Evolutionary conservation across 2,888 invertebrate species (phyloP).

Genomic region (Lepetodrilus schrolli): DNA sequence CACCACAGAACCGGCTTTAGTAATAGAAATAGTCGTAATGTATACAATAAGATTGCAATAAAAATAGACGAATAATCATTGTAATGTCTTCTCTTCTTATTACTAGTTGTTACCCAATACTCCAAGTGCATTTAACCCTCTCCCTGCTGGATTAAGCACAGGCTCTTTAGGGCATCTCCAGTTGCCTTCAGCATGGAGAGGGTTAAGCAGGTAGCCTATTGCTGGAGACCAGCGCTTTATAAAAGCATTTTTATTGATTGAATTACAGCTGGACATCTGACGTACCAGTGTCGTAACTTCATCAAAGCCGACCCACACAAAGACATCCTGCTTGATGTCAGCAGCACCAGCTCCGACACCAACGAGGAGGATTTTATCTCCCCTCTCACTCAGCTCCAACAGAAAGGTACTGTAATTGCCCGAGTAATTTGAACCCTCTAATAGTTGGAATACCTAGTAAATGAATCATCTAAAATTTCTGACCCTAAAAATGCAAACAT

Average conservation of each 20-base stretch:
- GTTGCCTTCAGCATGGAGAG: too few relatives aligned
- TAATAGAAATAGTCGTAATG: not conserved
- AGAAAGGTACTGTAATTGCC: conserved; percentile 46
- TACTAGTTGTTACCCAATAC: too few relatives aligned
- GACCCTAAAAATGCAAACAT: too few relatives aligned
- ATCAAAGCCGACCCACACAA: conserved; percentile 94
- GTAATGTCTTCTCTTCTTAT: not conserved
- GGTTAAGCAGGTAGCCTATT: too few relatives aligned
- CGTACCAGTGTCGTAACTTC: conserved; percentile 96
- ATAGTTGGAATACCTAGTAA: too few relatives aligned
- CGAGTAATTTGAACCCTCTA: too few relatives aligned
- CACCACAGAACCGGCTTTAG: too few relatives aligned
- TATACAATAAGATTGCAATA: not conserved
- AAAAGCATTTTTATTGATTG: not conserved
- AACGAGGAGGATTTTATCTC: conserved; percentile 80
- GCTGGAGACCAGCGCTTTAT: too few relatives aligned
- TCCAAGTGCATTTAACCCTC: too few relatives aligned
- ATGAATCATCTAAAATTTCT: too few relatives aligned
- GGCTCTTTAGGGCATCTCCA: too few relatives aligned
- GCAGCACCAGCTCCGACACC: conserved; percentile 93
- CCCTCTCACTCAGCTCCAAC: conserved; percentile 62
- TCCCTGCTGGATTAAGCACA: too few relatives aligned
- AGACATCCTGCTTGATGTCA: conserved; percentile 90
- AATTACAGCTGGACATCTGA: conserved; percentile 88
- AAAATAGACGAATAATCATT: not conserved